Evolutionary conservation across 2,113 vertebrate species (phyloP).

Genomic region (Alligator sinensis): DNA sequence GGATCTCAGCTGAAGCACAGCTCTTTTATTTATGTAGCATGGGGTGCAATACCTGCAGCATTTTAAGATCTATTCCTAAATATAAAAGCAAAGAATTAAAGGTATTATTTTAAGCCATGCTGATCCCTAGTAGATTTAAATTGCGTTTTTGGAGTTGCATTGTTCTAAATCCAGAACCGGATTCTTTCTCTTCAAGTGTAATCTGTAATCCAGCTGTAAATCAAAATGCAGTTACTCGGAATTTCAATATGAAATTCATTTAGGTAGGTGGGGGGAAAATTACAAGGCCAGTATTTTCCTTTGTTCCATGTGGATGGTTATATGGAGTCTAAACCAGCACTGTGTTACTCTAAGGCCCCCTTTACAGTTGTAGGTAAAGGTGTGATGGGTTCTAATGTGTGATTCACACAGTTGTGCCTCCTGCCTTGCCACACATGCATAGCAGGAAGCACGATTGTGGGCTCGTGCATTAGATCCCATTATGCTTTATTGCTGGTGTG

Average conservation of each 20-base stretch:
- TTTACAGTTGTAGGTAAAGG: too few relatives aligned
- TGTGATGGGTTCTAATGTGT: too few relatives aligned
- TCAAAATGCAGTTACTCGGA: background rate
- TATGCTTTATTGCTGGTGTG: too few relatives aligned
- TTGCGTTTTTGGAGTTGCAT: background rate
- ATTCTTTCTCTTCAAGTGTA: background rate
- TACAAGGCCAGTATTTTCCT: background rate
- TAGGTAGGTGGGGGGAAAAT: background rate
- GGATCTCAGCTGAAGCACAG: background rate
- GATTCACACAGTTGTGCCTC: too few relatives aligned
- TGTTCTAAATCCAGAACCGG: background rate
- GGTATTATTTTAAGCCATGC: background rate
- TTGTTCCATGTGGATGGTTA: background rate
- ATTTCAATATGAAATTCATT: background rate
- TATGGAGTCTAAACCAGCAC: background rate
- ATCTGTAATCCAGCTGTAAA: accelerated
- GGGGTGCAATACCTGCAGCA: background rate
- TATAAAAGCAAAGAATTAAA: background rate
- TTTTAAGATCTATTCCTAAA: background rate
- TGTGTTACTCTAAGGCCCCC: background rate
- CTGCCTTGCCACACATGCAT: too few relatives aligned
- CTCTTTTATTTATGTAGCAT: background rate
- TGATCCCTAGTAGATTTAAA: background rate
- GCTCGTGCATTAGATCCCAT: too few relatives aligned
- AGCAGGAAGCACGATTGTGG: too few relatives aligned